A percentile compares a stretch with the other conserved stretches of the same genome.
Evolutionary conservation across 2,888 invertebrate genomes (phyloP).

Genomic region (Mesorhabditis belari): DNA sequence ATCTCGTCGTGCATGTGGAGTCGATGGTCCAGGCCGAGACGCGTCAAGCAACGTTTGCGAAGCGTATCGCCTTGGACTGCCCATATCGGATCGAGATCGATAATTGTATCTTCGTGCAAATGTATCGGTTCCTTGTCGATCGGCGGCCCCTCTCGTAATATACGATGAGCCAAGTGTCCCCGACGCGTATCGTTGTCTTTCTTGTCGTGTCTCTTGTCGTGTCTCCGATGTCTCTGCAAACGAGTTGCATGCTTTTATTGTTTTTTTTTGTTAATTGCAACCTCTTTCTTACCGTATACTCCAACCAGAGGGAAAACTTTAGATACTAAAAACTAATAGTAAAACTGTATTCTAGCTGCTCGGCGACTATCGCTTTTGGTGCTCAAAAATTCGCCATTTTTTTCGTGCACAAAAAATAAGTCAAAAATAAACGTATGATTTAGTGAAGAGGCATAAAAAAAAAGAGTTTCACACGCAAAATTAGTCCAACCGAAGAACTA

Average conservation of each 20-base stretch:
- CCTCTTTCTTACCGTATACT: too few relatives aligned
- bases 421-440: too few relatives aligned
- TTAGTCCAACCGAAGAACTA: too few relatives aligned
- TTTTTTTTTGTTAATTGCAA: too few relatives aligned
- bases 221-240: conserved; percentile 8
- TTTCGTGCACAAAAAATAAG: too few relatives aligned
- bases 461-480: too few relatives aligned
- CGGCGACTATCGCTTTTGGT: too few relatives aligned
- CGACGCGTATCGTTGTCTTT: conserved; percentile 38
- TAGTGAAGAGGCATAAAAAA: too few relatives aligned
- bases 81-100: conserved; percentile 49
- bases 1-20: conserved; percentile 48
- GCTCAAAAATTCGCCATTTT: too few relatives aligned
- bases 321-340: too few relatives aligned
- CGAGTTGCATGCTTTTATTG: conserved; percentile 2
- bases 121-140: conserved; percentile 30
- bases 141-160: conserved; percentile 33
- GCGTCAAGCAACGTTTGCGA: conserved; percentile 52
- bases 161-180: conserved; percentile 38
- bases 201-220: conserved; percentile 10
- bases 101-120: conserved; percentile 51
- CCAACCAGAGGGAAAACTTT: too few relatives aligned
- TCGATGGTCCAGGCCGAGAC: conserved; percentile 50
- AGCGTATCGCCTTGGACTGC: conserved; percentile 47
- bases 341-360: too few relatives aligned